phyloP scores from a whole-genome alignment of 2,888 invertebrate species.

The Chalcosyrphus nemorum region DNA sequence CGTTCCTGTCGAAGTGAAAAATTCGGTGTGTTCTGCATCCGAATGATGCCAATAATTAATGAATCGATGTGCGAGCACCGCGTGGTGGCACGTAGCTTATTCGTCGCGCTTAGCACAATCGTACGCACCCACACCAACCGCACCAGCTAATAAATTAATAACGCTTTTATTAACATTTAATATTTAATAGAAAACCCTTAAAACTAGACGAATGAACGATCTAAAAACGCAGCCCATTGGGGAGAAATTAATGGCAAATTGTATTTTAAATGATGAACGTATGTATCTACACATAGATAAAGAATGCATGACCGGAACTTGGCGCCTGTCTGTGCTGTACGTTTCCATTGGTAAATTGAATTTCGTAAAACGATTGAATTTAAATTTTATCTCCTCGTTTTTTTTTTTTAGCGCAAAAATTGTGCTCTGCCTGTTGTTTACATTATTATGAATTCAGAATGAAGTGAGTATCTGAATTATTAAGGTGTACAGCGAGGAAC shows the following conservation, averaged over 20 bases:
- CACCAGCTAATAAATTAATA: conserved; percentile 20
- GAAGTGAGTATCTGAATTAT: conserved; percentile 12
- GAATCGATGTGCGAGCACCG: background rate
- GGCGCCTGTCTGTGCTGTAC: background rate
- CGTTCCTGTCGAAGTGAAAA: background rate
- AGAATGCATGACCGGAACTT: background rate
- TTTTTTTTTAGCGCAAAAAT: background rate
- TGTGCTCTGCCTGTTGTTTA: background rate
- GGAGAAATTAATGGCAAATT: background rate
- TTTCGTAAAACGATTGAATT: background rate
- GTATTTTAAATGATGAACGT: background rate
- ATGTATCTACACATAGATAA: background rate
- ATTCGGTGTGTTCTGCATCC: conserved; percentile 26
- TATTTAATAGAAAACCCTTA: background rate
- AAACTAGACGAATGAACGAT: background rate
- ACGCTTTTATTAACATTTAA: background rate
- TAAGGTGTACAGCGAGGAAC: background rate
- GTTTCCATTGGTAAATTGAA: background rate
- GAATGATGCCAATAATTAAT: conserved; percentile 27
- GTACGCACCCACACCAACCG: background rate
- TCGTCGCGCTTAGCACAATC: background rate
- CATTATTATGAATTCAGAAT: background rate
- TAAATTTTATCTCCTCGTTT: background rate
- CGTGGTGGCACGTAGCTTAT: conserved; percentile 12
- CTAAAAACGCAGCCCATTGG: background rate